phyloP scores from a whole-genome alignment of 2,888 invertebrate species.

The Diarsia rubi region DNA sequence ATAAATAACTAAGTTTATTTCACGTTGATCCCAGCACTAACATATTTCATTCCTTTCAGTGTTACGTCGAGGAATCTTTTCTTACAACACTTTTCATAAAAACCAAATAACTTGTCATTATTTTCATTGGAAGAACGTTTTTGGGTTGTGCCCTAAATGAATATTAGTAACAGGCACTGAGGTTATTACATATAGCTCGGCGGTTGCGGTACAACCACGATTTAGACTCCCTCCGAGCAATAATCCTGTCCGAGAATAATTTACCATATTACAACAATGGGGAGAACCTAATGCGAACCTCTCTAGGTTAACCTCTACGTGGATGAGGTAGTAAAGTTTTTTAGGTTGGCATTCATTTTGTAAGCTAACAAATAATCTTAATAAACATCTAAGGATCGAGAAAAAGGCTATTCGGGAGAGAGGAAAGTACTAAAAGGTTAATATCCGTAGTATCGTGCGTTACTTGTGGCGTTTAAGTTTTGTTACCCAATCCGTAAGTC shows the following conservation, averaged over 20 bases:
- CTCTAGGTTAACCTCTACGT: conserved; percentile 56
- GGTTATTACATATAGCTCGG: conserved; percentile 38
- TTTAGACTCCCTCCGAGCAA: conserved; percentile 49
- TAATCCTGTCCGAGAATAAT: conserved; percentile 56
- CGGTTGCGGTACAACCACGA: conserved; percentile 36
- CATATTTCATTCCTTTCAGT: conserved; percentile 75
- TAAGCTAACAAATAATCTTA: conserved; percentile 60
- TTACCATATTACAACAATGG: conserved; percentile 59
- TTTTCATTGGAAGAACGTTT: conserved; percentile 60
- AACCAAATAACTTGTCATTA: conserved; percentile 68
- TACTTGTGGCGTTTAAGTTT: conserved; percentile 34
- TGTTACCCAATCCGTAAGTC: conserved; percentile 28
- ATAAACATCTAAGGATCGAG: conserved; percentile 52
- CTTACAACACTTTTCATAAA: conserved; percentile 70
- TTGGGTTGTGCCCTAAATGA: conserved; percentile 57
- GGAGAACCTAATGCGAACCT: conserved; percentile 40
- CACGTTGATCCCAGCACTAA: conserved; percentile 71
- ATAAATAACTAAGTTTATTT: conserved; percentile 74
- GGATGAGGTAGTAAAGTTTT: conserved; percentile 57
- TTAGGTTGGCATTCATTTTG: conserved; percentile 56
- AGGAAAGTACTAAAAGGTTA: conserved; percentile 51
- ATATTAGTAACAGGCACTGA: conserved; percentile 46
- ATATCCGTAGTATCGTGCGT: conserved; percentile 30
- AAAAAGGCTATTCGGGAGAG: conserved; percentile 41
- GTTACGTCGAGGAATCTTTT: conserved; percentile 70